A percentile compares a stretch with the other conserved stretches of the same genome.
Evolutionary conservation across 2,888 invertebrate species (phyloP).

Genomic region (Gisinianus flammeolus): DNA sequence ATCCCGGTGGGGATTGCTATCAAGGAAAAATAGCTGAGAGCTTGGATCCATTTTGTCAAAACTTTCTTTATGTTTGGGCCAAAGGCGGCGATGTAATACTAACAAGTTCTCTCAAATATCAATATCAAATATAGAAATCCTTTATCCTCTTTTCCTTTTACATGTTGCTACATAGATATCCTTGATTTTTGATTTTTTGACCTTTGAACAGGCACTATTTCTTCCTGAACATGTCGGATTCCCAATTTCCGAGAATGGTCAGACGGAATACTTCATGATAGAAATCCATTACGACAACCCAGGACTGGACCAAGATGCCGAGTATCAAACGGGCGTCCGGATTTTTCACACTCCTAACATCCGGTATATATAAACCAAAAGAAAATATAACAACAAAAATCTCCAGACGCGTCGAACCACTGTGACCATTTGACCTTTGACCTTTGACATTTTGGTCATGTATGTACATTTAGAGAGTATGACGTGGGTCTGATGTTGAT

Average conservation of each 20-base stretch:
- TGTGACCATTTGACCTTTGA: too few relatives aligned
- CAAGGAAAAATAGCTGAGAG: neutral
- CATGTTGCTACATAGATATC: too few relatives aligned
- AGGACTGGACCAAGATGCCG: neutral
- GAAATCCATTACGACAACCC: slow-evolving; percentile 36
- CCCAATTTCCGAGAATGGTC: neutral
- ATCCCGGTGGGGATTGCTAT: neutral
- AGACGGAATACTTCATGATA: slow-evolving; percentile 10
- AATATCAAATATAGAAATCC: too few relatives aligned
- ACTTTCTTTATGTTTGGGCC: slow-evolving; percentile 21
- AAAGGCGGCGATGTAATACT: too few relatives aligned
- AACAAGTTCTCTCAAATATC: too few relatives aligned
- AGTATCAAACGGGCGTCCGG: neutral
- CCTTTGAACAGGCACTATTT: too few relatives aligned
- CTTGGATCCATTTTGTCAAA: neutral
- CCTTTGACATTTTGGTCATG: neutral
- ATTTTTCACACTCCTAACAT: neutral
- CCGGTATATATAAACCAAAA: too few relatives aligned
- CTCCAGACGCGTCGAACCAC: too few relatives aligned
- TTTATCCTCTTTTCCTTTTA: too few relatives aligned
- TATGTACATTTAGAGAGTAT: slow-evolving; percentile 62
- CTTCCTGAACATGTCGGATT: slow-evolving; percentile 19
- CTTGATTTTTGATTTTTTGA: too few relatives aligned
- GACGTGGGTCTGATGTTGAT: slow-evolving; percentile 82
- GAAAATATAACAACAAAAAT: too few relatives aligned